A percentile compares a stretch with the other conserved stretches of the same genome.
Conservation (phyloP, 23 tunicate species). For the Phallusia fumigata region DNA sequence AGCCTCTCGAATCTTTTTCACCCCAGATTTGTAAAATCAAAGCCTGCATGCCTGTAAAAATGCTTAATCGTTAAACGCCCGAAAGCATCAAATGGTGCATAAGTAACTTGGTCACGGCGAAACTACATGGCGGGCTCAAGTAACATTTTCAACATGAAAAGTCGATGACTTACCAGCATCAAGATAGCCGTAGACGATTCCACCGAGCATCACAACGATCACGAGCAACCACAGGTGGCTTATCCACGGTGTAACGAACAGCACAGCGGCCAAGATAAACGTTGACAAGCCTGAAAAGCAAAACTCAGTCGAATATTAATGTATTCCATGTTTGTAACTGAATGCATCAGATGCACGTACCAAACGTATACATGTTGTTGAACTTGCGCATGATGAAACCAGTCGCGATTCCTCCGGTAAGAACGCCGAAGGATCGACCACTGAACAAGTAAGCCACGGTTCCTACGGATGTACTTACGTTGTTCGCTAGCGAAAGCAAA, state of each 20-base stretch:
- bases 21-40: constrained; percentile 91
- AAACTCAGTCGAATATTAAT: too few relatives aligned
- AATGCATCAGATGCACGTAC: constrained; percentile 13
- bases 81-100: not conserved
- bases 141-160: too few relatives aligned
- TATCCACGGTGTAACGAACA: constrained; percentile 89
- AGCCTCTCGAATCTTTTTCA: constrained; percentile 70
- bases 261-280: constrained; percentile 42
- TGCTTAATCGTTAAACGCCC: not conserved
- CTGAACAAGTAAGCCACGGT: constrained; percentile 84
- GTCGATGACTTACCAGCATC: constrained; percentile 62
- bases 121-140: not conserved
- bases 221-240: constrained; percentile 74
- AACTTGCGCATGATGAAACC: constrained; percentile 69
- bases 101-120: not conserved
- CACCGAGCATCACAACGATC: constrained; percentile 82
- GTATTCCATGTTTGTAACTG: not conserved
- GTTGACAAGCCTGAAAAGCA: constrained; percentile 36
- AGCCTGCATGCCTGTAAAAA: constrained; percentile 89
- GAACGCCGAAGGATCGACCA: constrained; percentile 78
- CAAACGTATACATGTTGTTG: constrained; percentile 67
- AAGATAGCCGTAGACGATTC: constrained; percentile 72
- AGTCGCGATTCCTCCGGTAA: constrained; percentile 85
- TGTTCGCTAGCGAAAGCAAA: constrained; percentile 72
- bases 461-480: constrained; percentile 56